phyloP scores from a whole-genome alignment of 2,888 invertebrate species.

The Ceraclea dissimilis region DNA sequence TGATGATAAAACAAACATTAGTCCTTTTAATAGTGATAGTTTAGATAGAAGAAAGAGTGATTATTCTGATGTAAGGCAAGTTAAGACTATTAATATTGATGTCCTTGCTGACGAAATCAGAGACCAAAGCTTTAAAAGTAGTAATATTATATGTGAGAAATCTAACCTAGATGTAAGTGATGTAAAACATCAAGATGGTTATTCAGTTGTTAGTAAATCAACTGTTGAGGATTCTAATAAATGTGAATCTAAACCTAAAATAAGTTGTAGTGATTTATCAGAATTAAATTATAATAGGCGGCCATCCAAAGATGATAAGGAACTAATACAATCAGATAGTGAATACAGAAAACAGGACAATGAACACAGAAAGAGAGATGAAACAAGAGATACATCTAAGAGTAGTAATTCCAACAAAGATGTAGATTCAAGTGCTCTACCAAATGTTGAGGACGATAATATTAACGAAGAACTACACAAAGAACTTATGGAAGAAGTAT shows the following conservation, averaged over 20 bases:
- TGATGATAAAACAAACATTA: constrained; percentile 27
- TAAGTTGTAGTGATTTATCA: constrained; percentile 8
- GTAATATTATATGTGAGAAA: constrained; percentile 19
- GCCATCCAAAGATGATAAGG: constrained; percentile 18
- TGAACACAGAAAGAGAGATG: constrained; percentile 31
- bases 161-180: constrained; percentile 16
- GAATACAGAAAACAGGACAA: constrained; percentile 33
- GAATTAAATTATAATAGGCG: constrained; percentile 16
- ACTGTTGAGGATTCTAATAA: constrained; percentile 11
- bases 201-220: constrained; percentile 8
- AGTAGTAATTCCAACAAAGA: constrained; percentile 2
- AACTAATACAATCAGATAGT: no score
- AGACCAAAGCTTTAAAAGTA: constrained; percentile 23
- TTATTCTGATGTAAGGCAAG: constrained; percentile 13
- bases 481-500: constrained; percentile 29
- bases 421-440: no score
- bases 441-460: no score
- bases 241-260: constrained; percentile 10
- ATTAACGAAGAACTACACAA: constrained; percentile 31
- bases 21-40: constrained; percentile 30
- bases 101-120: constrained; percentile 17
- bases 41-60: constrained; percentile 32
- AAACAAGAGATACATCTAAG: constrained; percentile 6
- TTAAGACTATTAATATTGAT: constrained; percentile 11
- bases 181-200: constrained; percentile 15